Evolutionary conservation across 2,113 vertebrate genomes (phyloP), one percentile per base, ranked within the genome.

Genomic region (Nothocercus julius): DNA sequence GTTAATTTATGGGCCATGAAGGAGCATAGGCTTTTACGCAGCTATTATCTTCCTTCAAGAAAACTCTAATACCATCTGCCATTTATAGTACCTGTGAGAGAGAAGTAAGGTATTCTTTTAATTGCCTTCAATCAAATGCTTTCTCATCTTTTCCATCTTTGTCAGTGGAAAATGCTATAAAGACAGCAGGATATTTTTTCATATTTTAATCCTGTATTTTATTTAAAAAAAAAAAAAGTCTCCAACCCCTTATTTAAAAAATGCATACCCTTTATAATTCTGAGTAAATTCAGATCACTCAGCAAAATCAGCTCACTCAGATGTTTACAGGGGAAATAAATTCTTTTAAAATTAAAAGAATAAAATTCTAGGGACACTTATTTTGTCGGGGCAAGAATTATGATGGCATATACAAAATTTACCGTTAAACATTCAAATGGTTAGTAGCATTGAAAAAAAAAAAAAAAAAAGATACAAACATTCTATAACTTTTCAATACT

Each of bases 71-170:
- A 80, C 20, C n/a, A 77, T 34, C 74, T 84, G 78, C 59, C 58
- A 75, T 87, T 96, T 94, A 96, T 7, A 86, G 62, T 34, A 87
- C 49, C 68, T 78, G 24, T 3, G 18, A 97, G 93, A 96, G 82
- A 78, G 8, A 8, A 94, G 9, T 45, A 92, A 69, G 16, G 19
- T 75, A 92, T 92, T 94, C 40, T 92, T 94, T 94, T 70, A 58
- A 72, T 36, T 61, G 72, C 36, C 34, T 93, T 92, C 92, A 70
- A 54, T 42, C 77, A 92, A 91, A 82, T 86, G 38, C 20, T 96
- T 90, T 89, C 27, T 86, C 72, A 90, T 73, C 20, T 3, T 76
- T 69, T 81, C 5, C 12, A 79, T 15, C 5, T 91, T 93, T 93
- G 77, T 87, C 58, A 47, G 9, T 58, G 67, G 3, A 24, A 96